These are phyloP conservation scores for Aphidius gifuensis DNA, from an alignment of 1,140 invertebrate genomes.

Conservation along the genomic window DNA sequence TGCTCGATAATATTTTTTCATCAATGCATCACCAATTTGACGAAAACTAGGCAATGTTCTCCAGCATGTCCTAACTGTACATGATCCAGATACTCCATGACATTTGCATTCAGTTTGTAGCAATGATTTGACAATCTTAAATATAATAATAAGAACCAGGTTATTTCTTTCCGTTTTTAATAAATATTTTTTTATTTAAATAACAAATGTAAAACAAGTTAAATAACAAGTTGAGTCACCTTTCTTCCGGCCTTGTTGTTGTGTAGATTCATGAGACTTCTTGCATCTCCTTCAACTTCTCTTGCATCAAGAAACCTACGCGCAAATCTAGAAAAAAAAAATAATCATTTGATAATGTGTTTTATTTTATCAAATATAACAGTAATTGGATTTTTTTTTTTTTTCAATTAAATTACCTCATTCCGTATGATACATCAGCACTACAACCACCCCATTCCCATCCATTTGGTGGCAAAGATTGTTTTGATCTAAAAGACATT, in stretches of 20 bases:
- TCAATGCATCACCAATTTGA: conserved; percentile 76
- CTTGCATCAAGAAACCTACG: conserved; percentile 80
- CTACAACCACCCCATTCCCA: conserved; percentile 90
- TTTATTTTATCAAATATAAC: conserved; percentile 26
- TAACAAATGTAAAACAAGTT: not conserved
- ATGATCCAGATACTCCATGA: conserved; percentile 94
- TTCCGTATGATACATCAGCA: conserved; percentile 74
- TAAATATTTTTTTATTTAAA: conserved; percentile 5
- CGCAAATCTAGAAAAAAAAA: conserved; percentile 59
- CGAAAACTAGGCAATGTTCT: conserved; percentile 82
- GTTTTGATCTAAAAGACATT: conserved; percentile 40
- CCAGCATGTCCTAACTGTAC: conserved; percentile 94
- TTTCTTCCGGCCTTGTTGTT: conserved; percentile 93
- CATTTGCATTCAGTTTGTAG: conserved; percentile 89
- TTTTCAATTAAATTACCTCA: conserved; percentile 49
- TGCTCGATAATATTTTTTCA: conserved; percentile 80
- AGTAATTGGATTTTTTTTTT: not conserved
- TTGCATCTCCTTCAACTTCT: conserved; percentile 77
- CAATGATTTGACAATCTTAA: conserved; percentile 79
- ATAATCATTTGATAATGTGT: conserved; percentile 14
- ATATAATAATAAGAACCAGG: conserved; percentile 25
- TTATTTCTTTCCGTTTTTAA: not conserved
- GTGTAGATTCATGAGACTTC: conserved; percentile 94
- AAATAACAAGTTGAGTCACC: conserved; percentile 58
- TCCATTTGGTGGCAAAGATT: conserved; percentile 48